Conservation (phyloP, 2,888 invertebrate genomes). For the Pseudolycoriella hygida region DNA sequence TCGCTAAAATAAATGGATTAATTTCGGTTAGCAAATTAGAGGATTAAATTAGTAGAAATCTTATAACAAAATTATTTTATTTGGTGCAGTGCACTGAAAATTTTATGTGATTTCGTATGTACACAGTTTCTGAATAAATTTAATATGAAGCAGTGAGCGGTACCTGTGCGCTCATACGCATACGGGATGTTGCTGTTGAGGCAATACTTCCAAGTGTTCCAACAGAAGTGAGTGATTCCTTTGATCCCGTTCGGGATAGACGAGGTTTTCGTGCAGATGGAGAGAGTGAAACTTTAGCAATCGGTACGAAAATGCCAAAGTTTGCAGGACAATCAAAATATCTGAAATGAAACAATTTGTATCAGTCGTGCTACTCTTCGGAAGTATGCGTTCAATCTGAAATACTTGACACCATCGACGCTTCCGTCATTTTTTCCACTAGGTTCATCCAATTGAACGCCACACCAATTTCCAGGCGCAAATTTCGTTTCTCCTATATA, state of each 20-base stretch:
- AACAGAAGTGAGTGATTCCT: conserved; percentile 61
- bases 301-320: conserved; percentile 85
- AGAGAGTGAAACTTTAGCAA: conserved; percentile 74
- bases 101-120: no score
- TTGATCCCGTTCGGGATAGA: conserved; percentile 58
- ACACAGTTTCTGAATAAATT: no score
- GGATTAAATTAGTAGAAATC: no score
- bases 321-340: conserved; percentile 87
- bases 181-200: conserved; percentile 32
- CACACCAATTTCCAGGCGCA: conserved; percentile 88
- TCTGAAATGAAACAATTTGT: conserved; percentile 33
- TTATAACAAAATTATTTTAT: no score
- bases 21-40: no score
- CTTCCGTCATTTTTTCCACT: conserved; percentile 93
- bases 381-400: neutral
- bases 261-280: conserved; percentile 51
- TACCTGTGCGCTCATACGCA: conserved; percentile 25
- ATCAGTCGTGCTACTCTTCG: no score
- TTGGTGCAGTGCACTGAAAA: no score
- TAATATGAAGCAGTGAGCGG: conserved; percentile 2
- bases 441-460: conserved; percentile 85
- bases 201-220: conserved; percentile 40
- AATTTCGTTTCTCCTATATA: conserved; percentile 82
- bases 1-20: conserved; percentile 3
- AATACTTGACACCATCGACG: conserved; percentile 74